Evolutionary conservation across 2,888 invertebrate species (phyloP), one percentile per base, ranked within the genome.

Genomic region (Tenthredo distinguenda): DNA sequence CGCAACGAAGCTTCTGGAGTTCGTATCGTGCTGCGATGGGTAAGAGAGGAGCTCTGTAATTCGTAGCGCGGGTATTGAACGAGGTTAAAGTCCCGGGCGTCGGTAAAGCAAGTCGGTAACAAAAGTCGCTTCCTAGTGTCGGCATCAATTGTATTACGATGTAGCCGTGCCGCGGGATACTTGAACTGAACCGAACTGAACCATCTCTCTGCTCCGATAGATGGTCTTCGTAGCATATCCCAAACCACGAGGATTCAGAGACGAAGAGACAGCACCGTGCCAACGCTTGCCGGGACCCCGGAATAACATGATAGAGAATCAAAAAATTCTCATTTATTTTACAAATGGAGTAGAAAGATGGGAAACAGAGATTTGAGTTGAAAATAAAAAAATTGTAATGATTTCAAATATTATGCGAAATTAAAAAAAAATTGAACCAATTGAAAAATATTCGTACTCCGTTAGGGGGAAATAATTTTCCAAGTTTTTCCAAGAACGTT

Each of bases 41-140:
- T 83, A 83, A 83, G 71, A 83, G 62, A 83, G 68, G 83, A 83
- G 68, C 31, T 68, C 83, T 83, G 71, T 71, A 83, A 68, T 31
- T 83, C 47, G 31, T 77, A 12, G 21, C 37, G 26, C 40, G 47
- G 37, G 21, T 62, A 62, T 47, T 26, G 81, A 58, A 62, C 43
- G 62, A 21, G 40, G 68, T 68, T 34, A 26, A 68, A 34, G 55
- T 62, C 21, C 31, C 81, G 81, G 37, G 81, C 37, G 81, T 81
- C 81, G 81, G 62, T 81, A 81, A 47, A 81, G 26, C 62, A n/a
- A n/a, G 83, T 68, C 68, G 83, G 83, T 83, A 83, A 83, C 81
- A 34, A 65, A 62, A 50, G 62, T 40, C 43, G 47, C 26, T 71
- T 37, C 47, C 37, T 43, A 12, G 31, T 50, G 68, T 83, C 83